Conservation (phyloP, 2,113 vertebrate species). For the Pholis gunnellus region DNA sequence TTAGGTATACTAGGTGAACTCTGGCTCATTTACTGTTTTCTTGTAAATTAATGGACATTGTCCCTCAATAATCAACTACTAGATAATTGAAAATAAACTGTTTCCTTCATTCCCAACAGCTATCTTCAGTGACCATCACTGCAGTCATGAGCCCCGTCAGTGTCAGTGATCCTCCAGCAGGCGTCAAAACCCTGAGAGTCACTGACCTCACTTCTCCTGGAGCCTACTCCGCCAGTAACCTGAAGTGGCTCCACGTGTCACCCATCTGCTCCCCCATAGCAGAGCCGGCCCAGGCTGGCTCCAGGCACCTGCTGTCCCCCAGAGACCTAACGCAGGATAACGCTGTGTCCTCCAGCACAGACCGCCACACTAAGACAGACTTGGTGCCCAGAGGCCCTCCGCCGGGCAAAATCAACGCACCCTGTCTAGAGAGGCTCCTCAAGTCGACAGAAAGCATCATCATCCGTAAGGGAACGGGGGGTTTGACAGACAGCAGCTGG, state of each 20-base stretch:
- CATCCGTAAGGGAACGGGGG: slow-evolving; percentile 70
- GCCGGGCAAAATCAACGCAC: slow-evolving; percentile 84
- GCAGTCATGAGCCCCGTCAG: slow-evolving; percentile 52
- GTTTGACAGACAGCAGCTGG: slow-evolving; percentile 76
- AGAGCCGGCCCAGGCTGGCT: slow-evolving; percentile 74
- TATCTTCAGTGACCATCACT: slow-evolving; percentile 61
- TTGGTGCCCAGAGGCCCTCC: slow-evolving; percentile 68
- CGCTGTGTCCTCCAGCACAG: slow-evolving; percentile 85
- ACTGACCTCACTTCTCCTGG: slow-evolving; percentile 77
- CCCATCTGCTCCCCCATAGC: slow-evolving; percentile 82
- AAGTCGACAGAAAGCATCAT: slow-evolving; percentile 87
- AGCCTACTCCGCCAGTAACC: slow-evolving; percentile 80
- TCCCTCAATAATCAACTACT: not conserved
- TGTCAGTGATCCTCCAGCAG: slow-evolving; percentile 51
- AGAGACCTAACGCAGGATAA: slow-evolving; percentile 83
- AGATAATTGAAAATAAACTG: not conserved
- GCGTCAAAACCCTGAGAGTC: slow-evolving; percentile 73
- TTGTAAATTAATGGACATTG: not conserved
- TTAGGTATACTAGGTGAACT: not conserved
- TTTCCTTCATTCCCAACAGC: slow-evolving; percentile 58
- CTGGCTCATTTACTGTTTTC: not conserved
- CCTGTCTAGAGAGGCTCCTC: slow-evolving; percentile 86
- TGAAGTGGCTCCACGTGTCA: slow-evolving; percentile 86
- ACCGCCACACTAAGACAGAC: slow-evolving; percentile 71
- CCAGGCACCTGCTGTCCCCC: slow-evolving; percentile 69